phyloP scores from a whole-genome alignment of 2,113 vertebrate species.

The Thryonomys swinderianus region DNA sequence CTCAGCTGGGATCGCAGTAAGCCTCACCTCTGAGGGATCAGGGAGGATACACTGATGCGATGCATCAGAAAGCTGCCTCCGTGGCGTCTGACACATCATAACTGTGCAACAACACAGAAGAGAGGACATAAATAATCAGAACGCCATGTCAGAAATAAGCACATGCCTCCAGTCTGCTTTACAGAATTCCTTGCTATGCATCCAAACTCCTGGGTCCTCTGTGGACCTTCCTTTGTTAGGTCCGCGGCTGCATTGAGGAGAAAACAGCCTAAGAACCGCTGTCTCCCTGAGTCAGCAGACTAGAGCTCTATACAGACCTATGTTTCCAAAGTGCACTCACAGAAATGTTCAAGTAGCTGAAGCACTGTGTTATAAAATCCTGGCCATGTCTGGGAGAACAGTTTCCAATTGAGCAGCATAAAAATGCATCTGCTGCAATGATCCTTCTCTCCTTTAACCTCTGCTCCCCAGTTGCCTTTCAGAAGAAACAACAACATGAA shows the following conservation, averaged over 20 bases:
- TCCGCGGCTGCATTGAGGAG: neutral
- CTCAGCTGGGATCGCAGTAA: neutral
- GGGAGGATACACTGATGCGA: neutral
- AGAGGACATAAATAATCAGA: neutral
- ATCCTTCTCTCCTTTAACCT: neutral
- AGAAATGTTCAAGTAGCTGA: neutral
- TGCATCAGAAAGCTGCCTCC: neutral
- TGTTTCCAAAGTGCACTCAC: neutral
- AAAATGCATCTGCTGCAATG: neutral
- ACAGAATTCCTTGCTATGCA: neutral
- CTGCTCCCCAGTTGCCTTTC: slow-evolving; percentile 9
- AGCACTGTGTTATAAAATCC: neutral
- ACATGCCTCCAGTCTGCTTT: neutral
- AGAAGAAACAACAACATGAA: slow-evolving; percentile 44
- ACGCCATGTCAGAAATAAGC: neutral
- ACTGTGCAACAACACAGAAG: neutral
- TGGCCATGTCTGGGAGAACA: neutral
- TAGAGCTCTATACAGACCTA: neutral
- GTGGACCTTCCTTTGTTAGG: neutral
- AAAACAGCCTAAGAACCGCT: neutral
- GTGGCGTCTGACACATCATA: neutral
- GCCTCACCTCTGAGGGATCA: neutral
- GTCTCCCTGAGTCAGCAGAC: neutral
- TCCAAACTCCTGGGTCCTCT: neutral
- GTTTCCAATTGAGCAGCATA: neutral